Conservation (phyloP, 2,888 invertebrate species). For the Anticlea derivata region DNA sequence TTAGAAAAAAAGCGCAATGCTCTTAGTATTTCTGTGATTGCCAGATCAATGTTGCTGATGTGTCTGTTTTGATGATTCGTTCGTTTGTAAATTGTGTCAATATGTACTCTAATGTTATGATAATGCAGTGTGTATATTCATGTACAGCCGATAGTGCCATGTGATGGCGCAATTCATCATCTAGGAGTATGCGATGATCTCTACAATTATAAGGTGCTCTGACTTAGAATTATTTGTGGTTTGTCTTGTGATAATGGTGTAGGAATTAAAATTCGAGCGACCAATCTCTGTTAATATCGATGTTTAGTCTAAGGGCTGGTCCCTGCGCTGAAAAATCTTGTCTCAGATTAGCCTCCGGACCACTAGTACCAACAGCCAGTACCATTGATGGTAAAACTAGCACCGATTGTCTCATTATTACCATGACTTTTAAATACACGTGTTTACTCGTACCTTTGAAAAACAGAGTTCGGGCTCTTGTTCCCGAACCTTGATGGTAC, state of each 20-base stretch:
- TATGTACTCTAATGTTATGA: slow-evolving; percentile 68
- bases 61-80: slow-evolving; percentile 63
- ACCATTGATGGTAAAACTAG: too few species aligned
- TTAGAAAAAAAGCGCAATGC: slow-evolving; percentile 34
- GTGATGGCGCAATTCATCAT: slow-evolving; percentile 71
- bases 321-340: slow-evolving; percentile 52
- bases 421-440: too few species aligned
- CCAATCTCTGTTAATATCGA: slow-evolving; percentile 72
- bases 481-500: too few species aligned
- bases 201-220: slow-evolving; percentile 85
- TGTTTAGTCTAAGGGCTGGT: slow-evolving; percentile 73
- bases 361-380: too few species aligned
- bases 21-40: slow-evolving; percentile 40
- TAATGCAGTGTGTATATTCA: slow-evolving; percentile 72
- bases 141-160: slow-evolving; percentile 75
- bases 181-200: slow-evolving; percentile 77
- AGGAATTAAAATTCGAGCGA: slow-evolving; percentile 72
- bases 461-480: too few species aligned
- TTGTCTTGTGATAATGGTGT: slow-evolving; percentile 76
- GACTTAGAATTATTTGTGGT: slow-evolving; percentile 78
- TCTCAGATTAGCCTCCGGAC: too few species aligned
- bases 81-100: slow-evolving; percentile 74
- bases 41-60: slow-evolving; percentile 55
- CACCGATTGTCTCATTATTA: too few species aligned
- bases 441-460: too few species aligned